These are phyloP conservation scores for Buathra laborator DNA, from an alignment of 2,888 invertebrate genomes.

Conservation along the genomic window DNA sequence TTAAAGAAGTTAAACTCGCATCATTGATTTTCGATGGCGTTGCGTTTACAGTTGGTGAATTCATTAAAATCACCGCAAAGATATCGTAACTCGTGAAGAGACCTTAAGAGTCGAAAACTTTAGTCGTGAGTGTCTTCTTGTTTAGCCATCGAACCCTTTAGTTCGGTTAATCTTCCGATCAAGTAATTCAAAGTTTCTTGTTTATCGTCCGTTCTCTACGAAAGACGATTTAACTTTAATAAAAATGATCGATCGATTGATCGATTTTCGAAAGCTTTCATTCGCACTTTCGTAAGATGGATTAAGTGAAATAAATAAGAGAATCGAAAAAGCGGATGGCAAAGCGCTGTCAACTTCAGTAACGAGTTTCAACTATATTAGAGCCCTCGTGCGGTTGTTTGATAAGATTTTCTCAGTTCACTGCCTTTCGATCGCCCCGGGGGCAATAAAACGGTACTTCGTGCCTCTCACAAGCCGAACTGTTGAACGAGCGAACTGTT, in stretches of 20 bases:
- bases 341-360: not conserved
- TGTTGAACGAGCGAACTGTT: constrained; percentile 28
- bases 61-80: not conserved
- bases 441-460: constrained; percentile 56
- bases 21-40: not conserved
- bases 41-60: not conserved
- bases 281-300: not conserved
- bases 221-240: not conserved
- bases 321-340: not conserved
- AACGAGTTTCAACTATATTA: constrained; percentile 1
- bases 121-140: constrained; percentile 8
- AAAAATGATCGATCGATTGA: not conserved
- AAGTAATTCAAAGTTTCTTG: not conserved
- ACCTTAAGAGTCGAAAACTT: constrained; percentile 15
- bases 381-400: constrained; percentile 15
- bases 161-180: not conserved
- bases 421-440: constrained; percentile 28
- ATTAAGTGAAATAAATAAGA: not conserved
- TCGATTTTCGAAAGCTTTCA: not conserved
- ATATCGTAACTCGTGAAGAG: not conserved
- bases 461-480: not conserved
- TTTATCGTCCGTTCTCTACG: not conserved
- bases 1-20: not conserved
- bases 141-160: not conserved
- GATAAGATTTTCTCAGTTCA: constrained; percentile 42